Base-by-base conservation (phyloP, 2,113 vertebrate genomes). In the Ibidorhyncha struthersii region DNA sequence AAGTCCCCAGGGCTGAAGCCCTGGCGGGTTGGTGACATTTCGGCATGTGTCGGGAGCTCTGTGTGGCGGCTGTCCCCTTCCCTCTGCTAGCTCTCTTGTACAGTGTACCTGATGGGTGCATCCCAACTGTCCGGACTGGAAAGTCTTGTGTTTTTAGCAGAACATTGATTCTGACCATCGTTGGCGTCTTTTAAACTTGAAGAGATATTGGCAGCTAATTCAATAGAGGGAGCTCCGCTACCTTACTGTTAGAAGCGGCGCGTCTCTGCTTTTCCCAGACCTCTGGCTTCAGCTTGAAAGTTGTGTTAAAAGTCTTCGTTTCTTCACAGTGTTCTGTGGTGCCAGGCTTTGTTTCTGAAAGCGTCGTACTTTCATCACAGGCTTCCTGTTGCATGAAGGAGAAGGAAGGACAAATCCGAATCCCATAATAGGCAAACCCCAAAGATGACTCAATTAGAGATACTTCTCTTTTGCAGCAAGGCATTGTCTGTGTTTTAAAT, bases 201-300 rank as follows among this genome's bases (percentile, higher is more conserved):
- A 76, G 62, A 87, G 29, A 92, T 47, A 80, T 50, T 94, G 93
- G 70, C 90, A 96, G 82, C 59, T 95, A 81, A 94, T 92, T 98
- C 97, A 98, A 97, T 95, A 98, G 97, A 97, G 96, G 97, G 96
- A 98, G 94, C 97, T 97, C 95, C 6, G 0, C 95, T 85, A 77
- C 95, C 82, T 98, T 91, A 5, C 50, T 97, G 91, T 91, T 85
- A 32, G 88, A 92, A 94, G 72, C 58, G 73, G 49, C 1, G 0
- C 2, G 3, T 83, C 69, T 79, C 94, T 87, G 66, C 50, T 92
- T 92, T 96, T 90, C 86, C 77, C 56, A 96, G 62, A 82, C 63
- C 34, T 96, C 70, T 88, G 83, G 23, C 66, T 95, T 97, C 91
- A 82, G 81, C 61, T 61, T 82, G 61, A 43, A 93, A 90, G 82